phyloP scores from a whole-genome alignment of 2,113 vertebrate species.

The Pelusios castaneus region DNA sequence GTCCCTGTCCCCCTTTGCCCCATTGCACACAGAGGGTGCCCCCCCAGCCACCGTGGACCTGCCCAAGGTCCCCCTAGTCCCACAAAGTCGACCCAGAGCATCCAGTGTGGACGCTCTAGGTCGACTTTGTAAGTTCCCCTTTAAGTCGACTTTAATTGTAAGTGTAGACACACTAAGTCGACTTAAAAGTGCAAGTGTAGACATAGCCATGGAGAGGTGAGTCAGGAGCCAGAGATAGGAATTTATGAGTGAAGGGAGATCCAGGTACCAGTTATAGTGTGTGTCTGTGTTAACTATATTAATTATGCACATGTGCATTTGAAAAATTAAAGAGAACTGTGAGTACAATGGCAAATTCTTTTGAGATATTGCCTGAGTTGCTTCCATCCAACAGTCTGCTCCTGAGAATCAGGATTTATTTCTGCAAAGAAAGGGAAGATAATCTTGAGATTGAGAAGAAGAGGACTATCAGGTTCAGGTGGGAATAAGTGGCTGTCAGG shows the following conservation, averaged over 20 bases:
- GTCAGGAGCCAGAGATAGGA: conserved; percentile 27
- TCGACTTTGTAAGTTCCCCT: too few relatives aligned
- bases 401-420: background rate
- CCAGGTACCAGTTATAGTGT: background rate
- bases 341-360: background rate
- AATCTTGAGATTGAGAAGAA: background rate
- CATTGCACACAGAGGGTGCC: too few relatives aligned
- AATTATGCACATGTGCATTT: background rate
- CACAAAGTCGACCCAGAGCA: too few relatives aligned
- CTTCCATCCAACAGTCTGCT: background rate
- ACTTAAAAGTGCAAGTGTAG: too few relatives aligned
- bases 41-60: too few relatives aligned
- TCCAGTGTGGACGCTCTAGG: too few relatives aligned
- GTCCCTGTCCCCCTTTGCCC: too few relatives aligned
- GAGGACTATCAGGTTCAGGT: background rate
- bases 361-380: background rate
- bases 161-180: too few relatives aligned
- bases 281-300: background rate
- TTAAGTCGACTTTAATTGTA: too few relatives aligned
- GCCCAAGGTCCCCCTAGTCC: too few relatives aligned
- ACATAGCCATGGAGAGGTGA: conserved; percentile 25
- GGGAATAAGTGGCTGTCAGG: background rate
- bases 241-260: background rate
- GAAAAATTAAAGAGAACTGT: background rate
- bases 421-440: background rate